Percentiles rank a stretch among this genome's conserved stretches.
phyloP scores from a whole-genome alignment of 2,113 vertebrate genomes.

The Salminus brasiliensis region DNA sequence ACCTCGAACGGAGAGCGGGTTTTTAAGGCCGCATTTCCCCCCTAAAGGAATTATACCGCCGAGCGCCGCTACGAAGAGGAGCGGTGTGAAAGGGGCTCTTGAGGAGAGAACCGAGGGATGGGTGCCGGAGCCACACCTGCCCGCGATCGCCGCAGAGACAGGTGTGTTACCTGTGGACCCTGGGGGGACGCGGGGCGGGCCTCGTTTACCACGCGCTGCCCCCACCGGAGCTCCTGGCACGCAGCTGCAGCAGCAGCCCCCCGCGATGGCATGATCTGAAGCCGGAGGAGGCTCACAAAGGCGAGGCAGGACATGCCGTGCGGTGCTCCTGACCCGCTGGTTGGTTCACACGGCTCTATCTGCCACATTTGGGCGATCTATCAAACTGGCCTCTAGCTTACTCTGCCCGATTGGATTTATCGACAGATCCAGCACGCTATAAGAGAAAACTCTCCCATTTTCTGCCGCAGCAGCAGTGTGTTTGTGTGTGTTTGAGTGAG shows the following conservation, averaged over 20 bases:
- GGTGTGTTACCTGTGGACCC: slow-evolving; percentile 73
- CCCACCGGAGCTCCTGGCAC: slow-evolving; percentile 37
- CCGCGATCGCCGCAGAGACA: slow-evolving; percentile 62
- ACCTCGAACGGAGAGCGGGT: background rate
- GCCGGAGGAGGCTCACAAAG: slow-evolving; percentile 15
- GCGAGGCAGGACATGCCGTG: slow-evolving; percentile 28
- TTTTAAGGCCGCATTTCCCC: background rate
- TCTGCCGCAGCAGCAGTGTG: background rate
- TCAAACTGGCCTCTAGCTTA: background rate
- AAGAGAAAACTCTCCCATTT: background rate
- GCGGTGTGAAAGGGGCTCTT: background rate
- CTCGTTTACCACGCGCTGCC: background rate
- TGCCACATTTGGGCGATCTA: slow-evolving; percentile 1
- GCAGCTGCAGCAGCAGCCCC: background rate
- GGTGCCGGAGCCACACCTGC: slow-evolving; percentile 50
- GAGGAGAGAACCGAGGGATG: slow-evolving; percentile 50
- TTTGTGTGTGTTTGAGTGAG: too few relatives aligned
- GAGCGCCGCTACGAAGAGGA: background rate
- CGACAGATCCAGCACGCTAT: background rate
- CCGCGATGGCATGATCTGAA: slow-evolving; percentile 26
- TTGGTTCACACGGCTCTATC: slow-evolving; percentile 54
- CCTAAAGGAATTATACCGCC: background rate
- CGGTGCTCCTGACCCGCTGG: slow-evolving; percentile 36
- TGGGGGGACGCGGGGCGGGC: slow-evolving; percentile 16
- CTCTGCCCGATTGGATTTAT: background rate